Conservation (phyloP, 2,888 invertebrate genomes). For the Trachelus tabidus region DNA sequence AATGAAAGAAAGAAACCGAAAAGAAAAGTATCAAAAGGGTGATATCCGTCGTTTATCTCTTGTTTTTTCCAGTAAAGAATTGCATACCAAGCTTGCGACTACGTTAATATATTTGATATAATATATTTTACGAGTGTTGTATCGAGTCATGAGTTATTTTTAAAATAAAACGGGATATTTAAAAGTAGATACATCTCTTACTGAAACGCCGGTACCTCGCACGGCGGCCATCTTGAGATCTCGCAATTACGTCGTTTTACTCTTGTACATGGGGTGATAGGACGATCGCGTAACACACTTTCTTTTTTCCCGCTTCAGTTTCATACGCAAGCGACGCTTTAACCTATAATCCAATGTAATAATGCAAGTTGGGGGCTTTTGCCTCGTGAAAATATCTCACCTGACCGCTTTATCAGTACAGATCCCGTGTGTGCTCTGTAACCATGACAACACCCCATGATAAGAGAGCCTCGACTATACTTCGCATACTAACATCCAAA, state of each 20-base stretch:
- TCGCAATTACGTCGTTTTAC: background rate
- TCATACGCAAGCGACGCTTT: background rate
- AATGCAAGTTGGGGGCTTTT: constrained; percentile 8
- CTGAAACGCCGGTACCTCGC: background rate
- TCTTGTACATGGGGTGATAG: background rate
- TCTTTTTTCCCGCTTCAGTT: background rate
- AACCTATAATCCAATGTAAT: constrained; percentile 3
- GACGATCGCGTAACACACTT: background rate
- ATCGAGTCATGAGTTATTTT: constrained; percentile 48
- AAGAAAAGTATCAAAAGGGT: background rate
- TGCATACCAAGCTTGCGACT: constrained; percentile 3
- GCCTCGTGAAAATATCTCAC: constrained; percentile 32
- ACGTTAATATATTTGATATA: constrained; percentile 25
- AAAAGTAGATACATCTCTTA: constrained; percentile 12
- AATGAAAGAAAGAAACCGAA: too few relatives aligned
- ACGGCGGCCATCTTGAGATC: background rate
- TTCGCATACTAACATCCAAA: constrained; percentile 14
- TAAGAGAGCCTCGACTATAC: constrained; percentile 38
- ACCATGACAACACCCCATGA: constrained; percentile 57
- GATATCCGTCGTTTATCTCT: background rate
- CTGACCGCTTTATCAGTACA: constrained; percentile 51
- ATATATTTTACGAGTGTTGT: constrained; percentile 47
- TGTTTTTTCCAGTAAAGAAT: background rate
- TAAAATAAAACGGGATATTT: constrained; percentile 53
- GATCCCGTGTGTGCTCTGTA: constrained; percentile 53